A percentile compares a stretch with the other conserved stretches of the same genome.
Conservation (phyloP, 2,888 invertebrate genomes). For the Pyralis farinalis region DNA sequence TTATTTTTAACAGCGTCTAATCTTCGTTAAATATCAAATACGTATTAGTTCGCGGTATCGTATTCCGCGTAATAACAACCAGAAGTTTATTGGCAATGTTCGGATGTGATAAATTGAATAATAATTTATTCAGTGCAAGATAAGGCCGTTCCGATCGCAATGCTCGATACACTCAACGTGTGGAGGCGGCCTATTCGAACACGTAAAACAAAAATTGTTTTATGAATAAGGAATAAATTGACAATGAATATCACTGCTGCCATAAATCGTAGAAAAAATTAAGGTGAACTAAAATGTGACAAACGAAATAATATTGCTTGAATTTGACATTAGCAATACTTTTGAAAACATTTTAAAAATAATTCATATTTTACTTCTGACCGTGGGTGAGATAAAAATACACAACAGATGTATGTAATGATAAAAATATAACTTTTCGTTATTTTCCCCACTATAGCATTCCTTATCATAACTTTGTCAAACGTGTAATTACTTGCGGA, state of each 20-base stretch:
- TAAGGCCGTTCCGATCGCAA: slow-evolving; percentile 51
- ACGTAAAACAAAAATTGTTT: slow-evolving; percentile 14
- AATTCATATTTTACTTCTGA: no score
- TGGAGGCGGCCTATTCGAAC: slow-evolving; percentile 32
- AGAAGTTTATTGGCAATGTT: slow-evolving; percentile 69
- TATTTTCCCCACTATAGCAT: background rate
- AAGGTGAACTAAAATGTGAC: no score
- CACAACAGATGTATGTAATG: no score
- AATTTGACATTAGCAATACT: no score
- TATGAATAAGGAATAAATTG: background rate
- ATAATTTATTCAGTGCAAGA: slow-evolving; percentile 71
- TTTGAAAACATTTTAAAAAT: no score
- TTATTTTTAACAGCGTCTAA: slow-evolving; percentile 7
- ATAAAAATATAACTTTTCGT: background rate
- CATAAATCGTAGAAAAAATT: no score
- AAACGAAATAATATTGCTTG: no score
- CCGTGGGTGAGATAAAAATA: no score
- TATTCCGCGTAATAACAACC: slow-evolving; percentile 63
- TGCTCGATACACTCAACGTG: slow-evolving; percentile 57
- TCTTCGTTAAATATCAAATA: slow-evolving; percentile 26
- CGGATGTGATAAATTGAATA: slow-evolving; percentile 73
- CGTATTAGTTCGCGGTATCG: slow-evolving; percentile 55
- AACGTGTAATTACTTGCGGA: slow-evolving; percentile 7
- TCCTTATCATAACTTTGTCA: slow-evolving; percentile 9
- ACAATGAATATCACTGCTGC: no score